phyloP scores from a whole-genome alignment of 2,797 vertebrate species.

The Pseudochirops cupreus region DNA sequence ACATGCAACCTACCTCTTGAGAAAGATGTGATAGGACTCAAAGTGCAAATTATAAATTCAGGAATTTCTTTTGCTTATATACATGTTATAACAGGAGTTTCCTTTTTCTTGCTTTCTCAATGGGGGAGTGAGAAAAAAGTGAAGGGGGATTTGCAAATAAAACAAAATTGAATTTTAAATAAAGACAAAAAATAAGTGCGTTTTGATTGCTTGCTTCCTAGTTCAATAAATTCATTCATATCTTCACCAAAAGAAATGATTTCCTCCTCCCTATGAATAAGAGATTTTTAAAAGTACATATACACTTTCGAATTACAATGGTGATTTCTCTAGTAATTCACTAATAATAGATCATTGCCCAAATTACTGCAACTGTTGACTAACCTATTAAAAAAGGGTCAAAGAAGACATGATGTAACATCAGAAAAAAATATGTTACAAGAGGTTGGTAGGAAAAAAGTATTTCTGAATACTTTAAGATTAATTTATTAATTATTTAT shows the following conservation, averaged over 20 bases:
- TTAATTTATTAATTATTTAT: background rate
- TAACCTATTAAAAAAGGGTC: background rate
- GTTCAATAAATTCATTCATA: background rate
- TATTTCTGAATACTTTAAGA: background rate
- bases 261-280: background rate
- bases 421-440: slow-evolving; percentile 13
- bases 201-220: background rate
- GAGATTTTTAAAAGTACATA: background rate
- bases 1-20: background rate
- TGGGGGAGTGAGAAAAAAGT: background rate
- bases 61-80: background rate
- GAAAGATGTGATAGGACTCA: background rate
- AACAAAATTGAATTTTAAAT: background rate
- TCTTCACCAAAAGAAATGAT: background rate
- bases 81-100: background rate
- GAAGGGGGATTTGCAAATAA: background rate
- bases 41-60: background rate
- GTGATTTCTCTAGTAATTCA: background rate
- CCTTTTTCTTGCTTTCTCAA: background rate
- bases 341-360: slow-evolving; percentile 15
- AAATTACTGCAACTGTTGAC: slow-evolving; percentile 17
- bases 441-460: background rate
- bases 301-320: background rate
- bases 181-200: background rate
- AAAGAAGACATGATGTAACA: background rate